Evolutionary conservation across 2,113 vertebrate species (phyloP).

Genomic region (Romanogobio albipinnatus): DNA sequence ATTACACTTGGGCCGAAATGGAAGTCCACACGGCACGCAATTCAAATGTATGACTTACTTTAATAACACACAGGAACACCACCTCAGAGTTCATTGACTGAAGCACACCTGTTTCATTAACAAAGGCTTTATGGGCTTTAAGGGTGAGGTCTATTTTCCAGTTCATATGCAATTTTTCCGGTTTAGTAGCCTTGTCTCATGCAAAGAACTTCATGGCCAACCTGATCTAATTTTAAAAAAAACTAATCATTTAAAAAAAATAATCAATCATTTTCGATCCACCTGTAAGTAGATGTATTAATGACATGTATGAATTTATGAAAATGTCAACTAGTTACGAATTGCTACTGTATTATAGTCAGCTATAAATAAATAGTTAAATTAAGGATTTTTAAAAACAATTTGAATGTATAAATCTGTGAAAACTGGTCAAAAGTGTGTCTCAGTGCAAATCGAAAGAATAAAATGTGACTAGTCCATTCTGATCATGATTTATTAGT

Average conservation of each 20-base stretch:
- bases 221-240: no score
- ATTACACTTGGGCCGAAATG: background rate
- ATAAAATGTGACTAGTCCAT: background rate
- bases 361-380: no score
- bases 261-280: no score
- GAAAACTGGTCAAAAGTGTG: background rate
- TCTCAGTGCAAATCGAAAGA: background rate
- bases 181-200: background rate
- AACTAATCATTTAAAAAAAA: no score
- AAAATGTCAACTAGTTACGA: no score
- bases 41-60: background rate
- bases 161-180: background rate
- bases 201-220: background rate
- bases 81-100: background rate
- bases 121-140: background rate
- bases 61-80: background rate
- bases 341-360: no score
- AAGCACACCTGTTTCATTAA: slow-evolving; percentile 35
- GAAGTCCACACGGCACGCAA: background rate
- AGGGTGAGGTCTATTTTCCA: background rate
- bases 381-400: background rate
- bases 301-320: no score
- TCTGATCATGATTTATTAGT: slow-evolving; percentile 15
- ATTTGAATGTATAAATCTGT: background rate
- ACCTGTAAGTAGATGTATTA: no score